Percentiles rank a stretch among this genome's conserved stretches.
These are phyloP conservation scores for Tinea pellionella DNA, from an alignment of 2,888 invertebrate species.

Conservation along the genomic window DNA sequence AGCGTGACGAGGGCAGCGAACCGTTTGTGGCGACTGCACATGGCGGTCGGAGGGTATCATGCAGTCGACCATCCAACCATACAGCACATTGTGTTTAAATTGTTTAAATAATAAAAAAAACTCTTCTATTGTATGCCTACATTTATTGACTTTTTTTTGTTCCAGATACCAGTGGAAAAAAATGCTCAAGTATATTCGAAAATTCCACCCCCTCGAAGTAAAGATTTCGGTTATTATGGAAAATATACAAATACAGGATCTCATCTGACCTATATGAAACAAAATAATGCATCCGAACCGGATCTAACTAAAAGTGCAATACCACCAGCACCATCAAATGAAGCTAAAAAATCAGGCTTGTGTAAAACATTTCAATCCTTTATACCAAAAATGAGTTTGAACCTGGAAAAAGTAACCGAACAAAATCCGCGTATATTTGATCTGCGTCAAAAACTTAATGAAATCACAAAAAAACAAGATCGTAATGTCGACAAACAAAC, in stretches of 20 bases:
- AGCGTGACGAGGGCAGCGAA: constrained; percentile 12
- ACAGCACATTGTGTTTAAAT: not conserved
- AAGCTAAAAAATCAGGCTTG: constrained; percentile 20
- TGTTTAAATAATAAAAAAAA: no score
- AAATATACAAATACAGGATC: constrained; percentile 21
- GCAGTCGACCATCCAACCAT: not conserved
- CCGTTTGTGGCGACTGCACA: constrained; percentile 8
- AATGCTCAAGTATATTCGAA: constrained; percentile 35
- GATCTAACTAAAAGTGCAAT: constrained; percentile 29
- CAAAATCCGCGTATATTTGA: constrained; percentile 59
- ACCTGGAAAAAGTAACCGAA: constrained; percentile 48
- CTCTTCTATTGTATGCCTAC: not conserved
- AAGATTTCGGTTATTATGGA: not conserved
- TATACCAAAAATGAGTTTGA: constrained; percentile 59
- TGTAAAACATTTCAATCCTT: constrained; percentile 45
- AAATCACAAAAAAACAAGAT: constrained; percentile 56
- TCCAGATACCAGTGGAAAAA: constrained; percentile 58
- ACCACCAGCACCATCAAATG: constrained; percentile 35
- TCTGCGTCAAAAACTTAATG: constrained; percentile 56
- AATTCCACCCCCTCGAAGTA: not conserved
- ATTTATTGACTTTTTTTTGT: not conserved
- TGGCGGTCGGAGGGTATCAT: constrained; percentile 1
- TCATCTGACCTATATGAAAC: not conserved
- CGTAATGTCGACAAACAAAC: constrained; percentile 50
- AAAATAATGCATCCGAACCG: constrained; percentile 11